phyloP scores from a whole-genome alignment of 2,797 vertebrate genomes.

The Austrolebias charrua region DNA sequence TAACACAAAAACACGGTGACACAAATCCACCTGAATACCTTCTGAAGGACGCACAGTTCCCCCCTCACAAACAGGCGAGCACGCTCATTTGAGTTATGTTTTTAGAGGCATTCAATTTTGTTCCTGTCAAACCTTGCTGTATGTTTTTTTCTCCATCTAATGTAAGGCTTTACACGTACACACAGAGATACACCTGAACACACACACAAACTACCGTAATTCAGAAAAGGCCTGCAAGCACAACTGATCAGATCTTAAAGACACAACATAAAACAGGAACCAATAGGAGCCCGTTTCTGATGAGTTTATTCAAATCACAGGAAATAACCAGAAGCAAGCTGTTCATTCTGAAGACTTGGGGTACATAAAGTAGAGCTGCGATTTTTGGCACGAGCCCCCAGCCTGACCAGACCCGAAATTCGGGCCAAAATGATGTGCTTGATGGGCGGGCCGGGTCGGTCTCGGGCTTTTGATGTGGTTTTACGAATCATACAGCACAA shows the following conservation, averaged over 20 bases:
- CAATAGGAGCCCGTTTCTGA: conserved; percentile 2
- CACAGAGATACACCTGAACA: background rate
- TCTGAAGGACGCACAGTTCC: conserved; percentile 6
- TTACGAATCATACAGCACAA: too few species aligned
- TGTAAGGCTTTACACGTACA: conserved; percentile 10
- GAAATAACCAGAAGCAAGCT: too few species aligned
- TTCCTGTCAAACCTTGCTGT: conserved; percentile 37
- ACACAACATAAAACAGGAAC: conserved; percentile 12
- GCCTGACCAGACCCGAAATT: too few species aligned
- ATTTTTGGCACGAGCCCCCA: too few species aligned
- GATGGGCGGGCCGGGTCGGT: too few species aligned
- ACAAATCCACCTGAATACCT: conserved; percentile 24
- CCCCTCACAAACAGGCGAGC: background rate
- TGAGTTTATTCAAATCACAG: too few species aligned
- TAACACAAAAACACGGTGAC: conserved; percentile 16
- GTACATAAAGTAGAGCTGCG: too few species aligned
- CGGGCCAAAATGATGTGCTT: too few species aligned
- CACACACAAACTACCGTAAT: background rate
- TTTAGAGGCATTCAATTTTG: conserved; percentile 48
- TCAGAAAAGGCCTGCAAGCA: conserved; percentile 6
- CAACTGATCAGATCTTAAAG: conserved; percentile 38
- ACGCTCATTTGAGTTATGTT: conserved; percentile 30
- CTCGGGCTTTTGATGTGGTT: too few species aligned
- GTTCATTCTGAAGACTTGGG: too few species aligned
- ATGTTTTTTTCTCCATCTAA: conserved; percentile 5